These are phyloP conservation scores for Sminthurinus signatus DNA, from an alignment of 1,140 invertebrate species.

Conservation along the genomic window DNA sequence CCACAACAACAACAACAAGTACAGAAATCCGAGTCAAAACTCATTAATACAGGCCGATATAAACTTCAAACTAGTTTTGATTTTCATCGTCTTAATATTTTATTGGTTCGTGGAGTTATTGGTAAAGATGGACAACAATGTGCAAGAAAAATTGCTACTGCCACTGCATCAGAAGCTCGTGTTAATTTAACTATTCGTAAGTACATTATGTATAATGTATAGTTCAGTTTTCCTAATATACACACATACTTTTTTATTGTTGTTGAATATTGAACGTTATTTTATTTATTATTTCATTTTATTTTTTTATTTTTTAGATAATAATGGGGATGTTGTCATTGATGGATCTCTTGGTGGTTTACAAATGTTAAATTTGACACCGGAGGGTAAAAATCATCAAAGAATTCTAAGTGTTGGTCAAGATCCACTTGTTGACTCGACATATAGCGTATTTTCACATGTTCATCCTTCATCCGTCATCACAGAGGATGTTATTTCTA, in stretches of 20 bases:
- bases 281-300: no score
- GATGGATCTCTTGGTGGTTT: constrained; percentile 82
- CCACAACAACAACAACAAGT: no score
- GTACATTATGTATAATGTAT: constrained; percentile 40
- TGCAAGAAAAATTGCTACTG: constrained; percentile 85
- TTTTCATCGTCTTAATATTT: constrained; percentile 81
- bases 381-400: constrained; percentile 67
- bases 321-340: constrained; percentile 47
- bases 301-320: background rate
- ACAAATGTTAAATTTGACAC: constrained; percentile 78
- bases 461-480: constrained; percentile 8
- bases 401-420: constrained; percentile 77
- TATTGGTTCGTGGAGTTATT: constrained; percentile 71
- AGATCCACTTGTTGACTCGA: constrained; percentile 59
- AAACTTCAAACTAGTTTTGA: constrained; percentile 72
- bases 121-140: constrained; percentile 58
- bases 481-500: constrained; percentile 43
- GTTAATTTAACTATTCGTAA: constrained; percentile 78
- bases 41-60: background rate
- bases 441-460: constrained; percentile 39
- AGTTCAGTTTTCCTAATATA: no score
- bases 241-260: no score
- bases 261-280: no score
- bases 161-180: constrained; percentile 80
- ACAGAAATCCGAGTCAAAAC: constrained; percentile 2